Percentiles rank a stretch among this genome's conserved stretches.
Conservation (phyloP, 2,113 vertebrate genomes). For the Dipodomys ordii region DNA sequence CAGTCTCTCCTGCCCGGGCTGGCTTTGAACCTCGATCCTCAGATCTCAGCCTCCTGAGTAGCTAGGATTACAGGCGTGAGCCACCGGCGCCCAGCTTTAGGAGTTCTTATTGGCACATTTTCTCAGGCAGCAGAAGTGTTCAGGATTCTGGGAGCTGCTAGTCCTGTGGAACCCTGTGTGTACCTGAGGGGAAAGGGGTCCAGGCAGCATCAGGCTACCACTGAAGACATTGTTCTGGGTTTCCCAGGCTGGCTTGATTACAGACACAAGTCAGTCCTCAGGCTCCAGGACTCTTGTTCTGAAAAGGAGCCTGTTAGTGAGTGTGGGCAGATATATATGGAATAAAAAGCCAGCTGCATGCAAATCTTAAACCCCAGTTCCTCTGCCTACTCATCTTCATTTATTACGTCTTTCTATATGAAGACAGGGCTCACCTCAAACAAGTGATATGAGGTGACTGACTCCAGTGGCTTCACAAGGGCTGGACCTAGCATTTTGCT, state of each 20-base stretch:
- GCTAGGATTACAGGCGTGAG: too few species aligned
- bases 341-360: not conserved
- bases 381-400: not conserved
- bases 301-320: not conserved
- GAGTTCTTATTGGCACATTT: not conserved
- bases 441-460: not conserved
- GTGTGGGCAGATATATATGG: not conserved
- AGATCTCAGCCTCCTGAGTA: too few species aligned
- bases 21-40: too few species aligned
- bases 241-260: not conserved
- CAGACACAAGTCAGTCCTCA: rapidly evolving
- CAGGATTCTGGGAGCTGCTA: not conserved
- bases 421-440: not conserved
- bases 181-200: not conserved
- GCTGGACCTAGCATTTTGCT: not conserved
- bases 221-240: not conserved
- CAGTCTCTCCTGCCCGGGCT: too few species aligned
- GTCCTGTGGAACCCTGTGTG: not conserved
- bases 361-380: not conserved
- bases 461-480: not conserved
- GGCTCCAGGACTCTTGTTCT: not conserved
- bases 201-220: not conserved
- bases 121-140: not conserved
- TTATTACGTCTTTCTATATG: not conserved
- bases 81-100: too few species aligned